Evolutionary conservation across 2,797 vertebrate species (phyloP), one percentile per base, ranked within the genome.

Genomic region (Hybognathus amarus): DNA sequence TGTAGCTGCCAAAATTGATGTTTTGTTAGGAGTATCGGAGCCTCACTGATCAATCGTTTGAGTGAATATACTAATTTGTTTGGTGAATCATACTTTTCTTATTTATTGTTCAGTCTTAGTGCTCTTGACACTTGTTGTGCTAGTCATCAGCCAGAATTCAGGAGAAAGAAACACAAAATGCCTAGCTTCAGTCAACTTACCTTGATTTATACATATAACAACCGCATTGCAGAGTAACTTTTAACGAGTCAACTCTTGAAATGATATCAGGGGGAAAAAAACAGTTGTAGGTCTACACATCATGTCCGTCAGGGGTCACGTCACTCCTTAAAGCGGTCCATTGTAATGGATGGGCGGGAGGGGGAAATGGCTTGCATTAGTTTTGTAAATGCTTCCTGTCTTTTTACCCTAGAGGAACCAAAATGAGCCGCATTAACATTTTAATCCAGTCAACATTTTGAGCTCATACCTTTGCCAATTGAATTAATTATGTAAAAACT

Each of bases 61-160:
- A 86, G 88, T 89, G 64, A 73, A 88, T 89, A 84, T 87, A 90
- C 88, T 90, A 85, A 89, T 89, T 89, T 88, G 85, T 92, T 93
- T 93, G 92, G 89, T 89, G 88, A 92, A 90, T 90, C 90, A 88
- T 92, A 89, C 91, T 89, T 91, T 89, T 90, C 93, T 92, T 95
- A 94, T 95, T 95, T 95, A 95, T 95, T 95, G 91, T 93, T 90
- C 92, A 88, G 90, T 92, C 85, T 86, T 92, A 86, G 89, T 92
- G 91, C 87, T 92, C 91, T 93, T 89, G 89, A 88, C 87, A 83
- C 77, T 80, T 85, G 82, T 75, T 75, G 69, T 64, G 64, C 66
- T 77, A 83, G 82, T 71, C 50, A 76, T 74, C 59, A 83, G 76
- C 52, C 52, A 56, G 79, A 68, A 83, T 80, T 79, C 76, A 83